Conservation (phyloP, 2,113 vertebrate species). For the Engraulis encrasicolus region DNA sequence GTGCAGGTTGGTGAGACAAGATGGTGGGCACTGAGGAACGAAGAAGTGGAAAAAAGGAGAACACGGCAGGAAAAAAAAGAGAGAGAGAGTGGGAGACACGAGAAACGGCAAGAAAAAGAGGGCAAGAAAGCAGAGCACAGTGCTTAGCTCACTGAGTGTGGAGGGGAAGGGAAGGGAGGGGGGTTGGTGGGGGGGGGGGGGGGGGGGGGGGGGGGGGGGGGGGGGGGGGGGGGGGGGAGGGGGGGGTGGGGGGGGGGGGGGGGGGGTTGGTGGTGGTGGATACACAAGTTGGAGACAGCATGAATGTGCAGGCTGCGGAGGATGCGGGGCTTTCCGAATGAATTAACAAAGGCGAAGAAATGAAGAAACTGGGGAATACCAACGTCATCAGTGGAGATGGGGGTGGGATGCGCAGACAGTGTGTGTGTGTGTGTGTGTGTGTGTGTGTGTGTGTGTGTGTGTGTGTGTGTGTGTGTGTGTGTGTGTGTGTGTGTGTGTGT, state of each 20-base stretch:
- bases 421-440: background rate
- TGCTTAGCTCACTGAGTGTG: no score
- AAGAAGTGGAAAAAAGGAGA: constrained; percentile 20
- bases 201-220: no score
- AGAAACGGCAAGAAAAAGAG: background rate
- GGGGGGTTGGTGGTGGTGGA: constrained; percentile 19
- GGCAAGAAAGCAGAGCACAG: background rate
- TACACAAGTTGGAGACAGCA: constrained; percentile 53
- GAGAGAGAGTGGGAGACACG: constrained; percentile 47
- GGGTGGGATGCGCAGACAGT: background rate
- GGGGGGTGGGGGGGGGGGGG: no score
- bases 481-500: background rate
- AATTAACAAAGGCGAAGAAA: constrained; percentile 41
- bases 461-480: constrained; percentile 1
- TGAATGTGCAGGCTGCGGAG: background rate
- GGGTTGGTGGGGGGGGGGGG: no score
- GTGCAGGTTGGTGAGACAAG: background rate
- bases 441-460: background rate
- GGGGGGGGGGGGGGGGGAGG: background rate
- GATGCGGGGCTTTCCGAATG: constrained; percentile 48
- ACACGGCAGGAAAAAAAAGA: constrained; percentile 21
- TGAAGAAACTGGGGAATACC: constrained; percentile 33
- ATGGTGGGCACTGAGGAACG: background rate
- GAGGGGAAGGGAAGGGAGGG: no score
- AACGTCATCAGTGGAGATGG: constrained; percentile 12